Conservation (phyloP, 2,113 vertebrate genomes). For the Spermophilus dauricus region DNA sequence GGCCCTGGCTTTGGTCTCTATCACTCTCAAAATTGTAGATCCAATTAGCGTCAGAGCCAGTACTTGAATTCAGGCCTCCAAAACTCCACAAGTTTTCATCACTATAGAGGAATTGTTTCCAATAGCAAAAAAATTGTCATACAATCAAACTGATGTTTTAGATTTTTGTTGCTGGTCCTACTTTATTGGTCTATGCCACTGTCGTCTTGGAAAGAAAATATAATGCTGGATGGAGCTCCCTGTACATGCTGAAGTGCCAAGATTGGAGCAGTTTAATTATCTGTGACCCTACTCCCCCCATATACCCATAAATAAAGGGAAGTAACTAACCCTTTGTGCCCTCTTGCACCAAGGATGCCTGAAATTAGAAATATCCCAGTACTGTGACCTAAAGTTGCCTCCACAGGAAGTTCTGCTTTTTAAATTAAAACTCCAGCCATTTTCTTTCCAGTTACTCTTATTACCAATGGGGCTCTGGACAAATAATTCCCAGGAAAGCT, state of each 20-base stretch:
- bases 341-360: not conserved
- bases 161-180: not conserved
- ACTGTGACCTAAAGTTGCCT: conserved; percentile 56
- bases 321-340: not conserved
- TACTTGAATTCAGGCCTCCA: not conserved
- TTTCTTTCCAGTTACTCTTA: conserved; percentile 51
- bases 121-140: not conserved
- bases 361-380: conserved; percentile 56
- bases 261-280: not conserved
- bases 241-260: not conserved
- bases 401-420: conserved; percentile 73
- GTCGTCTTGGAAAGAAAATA: not conserved
- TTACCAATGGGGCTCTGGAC: not conserved
- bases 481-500: conserved; percentile 9
- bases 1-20: not conserved
- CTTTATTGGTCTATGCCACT: not conserved
- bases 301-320: not conserved
- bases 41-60: not conserved
- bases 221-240: not conserved
- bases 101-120: not conserved
- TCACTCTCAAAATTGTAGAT: conserved; percentile 1
- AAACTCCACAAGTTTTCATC: not conserved
- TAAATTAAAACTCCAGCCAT: conserved; percentile 8
- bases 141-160: not conserved
- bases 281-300: not conserved